Conservation (phyloP, 2,113 vertebrate genomes). For the Peromyscus californicus region DNA sequence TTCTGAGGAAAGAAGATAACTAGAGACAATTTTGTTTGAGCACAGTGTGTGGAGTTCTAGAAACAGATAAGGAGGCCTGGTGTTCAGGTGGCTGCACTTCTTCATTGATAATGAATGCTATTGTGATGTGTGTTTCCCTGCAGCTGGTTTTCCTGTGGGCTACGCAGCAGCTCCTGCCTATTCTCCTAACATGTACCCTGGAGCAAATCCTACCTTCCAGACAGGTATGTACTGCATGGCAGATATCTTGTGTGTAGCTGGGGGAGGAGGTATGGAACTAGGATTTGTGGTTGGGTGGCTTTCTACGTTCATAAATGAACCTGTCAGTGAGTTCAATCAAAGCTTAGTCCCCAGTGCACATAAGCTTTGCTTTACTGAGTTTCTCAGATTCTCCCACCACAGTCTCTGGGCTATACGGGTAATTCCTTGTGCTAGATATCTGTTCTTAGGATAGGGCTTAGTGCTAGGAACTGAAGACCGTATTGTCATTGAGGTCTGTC, state of each 20-base stretch:
- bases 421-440: not conserved
- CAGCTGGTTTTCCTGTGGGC: conserved; percentile 97
- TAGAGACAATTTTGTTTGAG: not conserved
- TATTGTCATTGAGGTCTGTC: not conserved
- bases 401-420: not conserved
- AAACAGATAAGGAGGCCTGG: not conserved
- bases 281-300: conserved; percentile 17
- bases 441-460: not conserved
- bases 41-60: not conserved
- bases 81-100: conserved; percentile 6
- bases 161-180: conserved; percentile 96
- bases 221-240: conserved; percentile 88
- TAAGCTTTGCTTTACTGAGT: not conserved
- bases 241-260: not conserved
- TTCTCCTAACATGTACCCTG: conserved; percentile 95
- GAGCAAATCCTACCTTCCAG: conserved; percentile 95
- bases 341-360: not conserved
- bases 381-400: not conserved
- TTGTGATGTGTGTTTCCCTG: conserved; percentile 66
- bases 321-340: not conserved
- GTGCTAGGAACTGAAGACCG: not conserved
- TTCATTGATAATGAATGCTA: conserved; percentile 46
- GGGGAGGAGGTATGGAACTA: not conserved
- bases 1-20: not conserved
- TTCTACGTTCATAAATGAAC: conserved; percentile 19